Base-by-base conservation (phyloP, 2,797 vertebrate species). In the Xenentodon cancila region DNA sequence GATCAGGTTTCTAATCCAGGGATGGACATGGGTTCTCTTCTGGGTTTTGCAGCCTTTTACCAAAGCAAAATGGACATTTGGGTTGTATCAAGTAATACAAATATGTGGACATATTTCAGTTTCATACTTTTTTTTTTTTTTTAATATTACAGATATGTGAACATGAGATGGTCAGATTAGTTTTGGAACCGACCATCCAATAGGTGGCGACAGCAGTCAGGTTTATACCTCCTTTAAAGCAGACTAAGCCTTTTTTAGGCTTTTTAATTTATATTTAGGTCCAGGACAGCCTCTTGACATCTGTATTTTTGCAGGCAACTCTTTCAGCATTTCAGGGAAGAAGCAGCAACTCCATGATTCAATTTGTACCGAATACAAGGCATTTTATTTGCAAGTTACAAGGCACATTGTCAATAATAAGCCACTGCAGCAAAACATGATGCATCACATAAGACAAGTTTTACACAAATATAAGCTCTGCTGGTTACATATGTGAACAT, bases 321-420 rank as follows among this genome's bases (percentile, higher is more conserved):
- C 34, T 13, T 37, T 37, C 34, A 37, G 34, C 34, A 2, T 37
- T 37, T 13, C 34, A 37, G 34, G 34, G 12, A 37, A 1, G 12
- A 37, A 11, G 15, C 1, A 40, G 55, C 17, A 19, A 73, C 0
- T 4, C 0, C 20, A 7, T 0, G 7, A 17, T 16, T 9, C 5
- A 18, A 18, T 42, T 69, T 46, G 9, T 21, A 9, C 15, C 17
- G 20, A 73, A 32, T 43, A 22, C 37, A 5, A 59, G 2, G 7
- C 2, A 4, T 45, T 85, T 82, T 88, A 82, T 82, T 84, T 42
- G 58, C 3, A 65, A 32, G 0, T 17, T 51, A 5, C 5, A 48
- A 75, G 59, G 70, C 60, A 80, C 58, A 49, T 66, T 46, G 20
- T 17, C 16, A 64, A 9, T 17, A 50, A 30, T 58, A n/a, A 59